A percentile compares a stretch with the other conserved stretches of the same genome.
phyloP scores from a whole-genome alignment of 2,888 invertebrate genomes.

The Drosophila mimetica region DNA sequence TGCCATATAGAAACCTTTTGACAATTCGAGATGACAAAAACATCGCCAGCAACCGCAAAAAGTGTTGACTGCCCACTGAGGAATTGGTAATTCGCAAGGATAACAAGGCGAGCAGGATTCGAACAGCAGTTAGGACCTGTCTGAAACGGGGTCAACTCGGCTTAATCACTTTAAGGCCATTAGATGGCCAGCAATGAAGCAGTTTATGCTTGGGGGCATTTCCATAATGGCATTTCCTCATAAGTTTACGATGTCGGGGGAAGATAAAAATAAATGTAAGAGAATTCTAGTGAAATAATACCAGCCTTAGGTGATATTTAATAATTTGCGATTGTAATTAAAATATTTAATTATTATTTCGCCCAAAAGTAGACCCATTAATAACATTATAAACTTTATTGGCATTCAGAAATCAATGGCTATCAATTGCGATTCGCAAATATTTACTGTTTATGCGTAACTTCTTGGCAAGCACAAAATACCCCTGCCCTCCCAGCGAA shows the following conservation, averaged over 20 bases:
- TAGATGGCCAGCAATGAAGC: background rate
- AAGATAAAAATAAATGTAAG: background rate
- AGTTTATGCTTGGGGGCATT: background rate
- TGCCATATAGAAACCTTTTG: slow-evolving; percentile 29
- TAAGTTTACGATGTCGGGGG: background rate
- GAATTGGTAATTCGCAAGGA: slow-evolving; percentile 35
- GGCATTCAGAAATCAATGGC: background rate
- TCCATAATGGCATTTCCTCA: background rate
- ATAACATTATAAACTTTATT: slow-evolving; percentile 7
- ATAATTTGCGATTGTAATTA: too few species aligned
- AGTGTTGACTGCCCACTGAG: slow-evolving; percentile 31
- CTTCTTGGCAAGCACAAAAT: slow-evolving; percentile 25
- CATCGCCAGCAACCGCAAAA: slow-evolving; percentile 28
- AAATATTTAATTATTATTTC: too few species aligned
- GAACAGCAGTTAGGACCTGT: slow-evolving; percentile 11
- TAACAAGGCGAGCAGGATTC: background rate
- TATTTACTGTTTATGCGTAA: slow-evolving; percentile 35
- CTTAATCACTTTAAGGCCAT: background rate
- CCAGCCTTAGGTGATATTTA: too few species aligned
- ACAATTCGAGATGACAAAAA: slow-evolving; percentile 43
- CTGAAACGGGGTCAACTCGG: slow-evolving; percentile 8
- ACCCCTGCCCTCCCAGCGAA: slow-evolving; percentile 12
- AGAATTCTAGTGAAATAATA: too few species aligned
- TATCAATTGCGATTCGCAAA: slow-evolving; percentile 28
- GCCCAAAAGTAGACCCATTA: background rate